Conservation (phyloP, 2,797 vertebrate species). For the Protonibea diacanthus region DNA sequence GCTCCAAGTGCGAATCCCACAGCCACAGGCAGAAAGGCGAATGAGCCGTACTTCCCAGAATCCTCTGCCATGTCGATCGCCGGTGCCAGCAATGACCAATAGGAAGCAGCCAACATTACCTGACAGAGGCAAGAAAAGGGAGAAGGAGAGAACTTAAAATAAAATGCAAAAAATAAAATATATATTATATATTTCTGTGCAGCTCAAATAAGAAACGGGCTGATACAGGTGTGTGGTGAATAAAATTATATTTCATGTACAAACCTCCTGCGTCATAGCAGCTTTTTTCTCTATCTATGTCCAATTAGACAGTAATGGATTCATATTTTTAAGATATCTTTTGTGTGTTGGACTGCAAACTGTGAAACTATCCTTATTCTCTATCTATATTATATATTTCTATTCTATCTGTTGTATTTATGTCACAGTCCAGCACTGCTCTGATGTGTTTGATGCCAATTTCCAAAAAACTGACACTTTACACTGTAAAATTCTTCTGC, state of each 20-base stretch:
- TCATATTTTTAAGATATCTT: too few species aligned
- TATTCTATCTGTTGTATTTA: too few species aligned
- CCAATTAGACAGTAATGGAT: too few species aligned
- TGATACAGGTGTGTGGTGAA: too few species aligned
- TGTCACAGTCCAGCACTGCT: too few species aligned
- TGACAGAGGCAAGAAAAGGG: constrained; percentile 57
- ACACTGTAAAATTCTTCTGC: too few species aligned
- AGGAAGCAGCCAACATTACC: constrained; percentile 98
- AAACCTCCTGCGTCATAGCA: not conserved
- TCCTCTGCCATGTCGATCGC: constrained; percentile 93
- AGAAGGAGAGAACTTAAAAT: not conserved
- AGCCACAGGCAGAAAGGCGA: constrained; percentile 92
- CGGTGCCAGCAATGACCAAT: constrained; percentile 96
- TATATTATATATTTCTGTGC: not conserved
- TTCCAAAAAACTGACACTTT: too few species aligned
- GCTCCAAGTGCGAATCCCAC: constrained; percentile 92
- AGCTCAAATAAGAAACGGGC: not conserved
- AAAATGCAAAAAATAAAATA: too few species aligned
- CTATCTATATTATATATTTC: too few species aligned
- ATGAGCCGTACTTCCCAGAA: constrained; percentile 91
- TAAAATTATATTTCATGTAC: not conserved
- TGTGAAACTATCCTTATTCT: too few species aligned
- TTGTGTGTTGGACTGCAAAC: too few species aligned
- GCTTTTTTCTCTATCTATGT: not conserved
- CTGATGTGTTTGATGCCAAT: too few species aligned